These are phyloP conservation scores for Thymelicus acteon DNA, from an alignment of 2,888 invertebrate genomes.

Conservation along the genomic window DNA sequence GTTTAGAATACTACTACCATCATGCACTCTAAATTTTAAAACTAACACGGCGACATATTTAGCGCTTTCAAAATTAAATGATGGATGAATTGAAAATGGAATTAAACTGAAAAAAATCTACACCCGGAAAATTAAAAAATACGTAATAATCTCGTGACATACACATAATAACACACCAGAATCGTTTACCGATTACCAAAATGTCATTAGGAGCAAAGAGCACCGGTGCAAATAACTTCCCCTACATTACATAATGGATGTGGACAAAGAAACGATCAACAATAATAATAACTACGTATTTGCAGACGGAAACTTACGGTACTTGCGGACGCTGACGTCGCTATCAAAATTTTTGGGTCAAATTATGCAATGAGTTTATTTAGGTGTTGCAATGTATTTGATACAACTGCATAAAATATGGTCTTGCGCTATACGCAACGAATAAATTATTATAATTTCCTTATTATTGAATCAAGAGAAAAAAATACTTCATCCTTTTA, in stretches of 20 bases:
- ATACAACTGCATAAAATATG: neutral
- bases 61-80: too few species aligned
- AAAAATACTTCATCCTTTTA: too few species aligned
- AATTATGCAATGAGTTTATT: constrained; percentile 23
- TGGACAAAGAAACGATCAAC: neutral
- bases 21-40: too few species aligned
- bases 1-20: too few species aligned
- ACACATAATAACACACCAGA: neutral
- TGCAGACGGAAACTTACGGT: neutral
- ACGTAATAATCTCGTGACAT: neutral
- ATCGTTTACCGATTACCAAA: constrained; percentile 1
- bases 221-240: constrained; percentile 9
- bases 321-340: neutral
- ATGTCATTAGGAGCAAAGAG: constrained; percentile 11
- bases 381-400: constrained; percentile 6
- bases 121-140: too few species aligned
- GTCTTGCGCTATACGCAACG: neutral
- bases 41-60: too few species aligned
- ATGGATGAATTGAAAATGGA: too few species aligned
- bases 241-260: constrained; percentile 6
- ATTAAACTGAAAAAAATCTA: too few species aligned
- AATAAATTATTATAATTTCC: neutral
- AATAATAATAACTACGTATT: constrained; percentile 7
- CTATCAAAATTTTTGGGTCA: constrained; percentile 18
- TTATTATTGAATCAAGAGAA: too few species aligned